Evolutionary conservation across 2,888 invertebrate genomes (phyloP), one percentile per base, ranked within the genome.

Genomic region (Andrena camellia): DNA sequence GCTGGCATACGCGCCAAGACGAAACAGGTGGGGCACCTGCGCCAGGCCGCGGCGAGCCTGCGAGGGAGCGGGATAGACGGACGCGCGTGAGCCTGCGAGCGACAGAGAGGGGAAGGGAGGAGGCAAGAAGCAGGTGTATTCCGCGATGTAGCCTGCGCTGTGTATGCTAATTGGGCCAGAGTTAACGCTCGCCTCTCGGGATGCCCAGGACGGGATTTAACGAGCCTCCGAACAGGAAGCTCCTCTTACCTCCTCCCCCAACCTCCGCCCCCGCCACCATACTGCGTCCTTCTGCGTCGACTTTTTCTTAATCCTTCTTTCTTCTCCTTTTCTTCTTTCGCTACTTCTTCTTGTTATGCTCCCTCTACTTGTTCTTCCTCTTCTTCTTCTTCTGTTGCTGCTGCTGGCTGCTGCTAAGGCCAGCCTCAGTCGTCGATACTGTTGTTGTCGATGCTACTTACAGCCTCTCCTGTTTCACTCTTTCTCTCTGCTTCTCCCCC

Each of bases 21-120:
- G 92, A 90, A 93, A 93, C 94, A 93, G 93, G 93, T 93, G 93
- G 90, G 90, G 91, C 93, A 94, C 93, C 93, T 93, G 93, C 93
- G 86, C 83, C 79, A 71, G 68, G 33, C 87, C 87, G 89, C 88
- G 87, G 90, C 86, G 23, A 88, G 88, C 88, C 85, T 88, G 89
- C 88, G 87, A 78, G 85, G 52, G 85, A 72, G 68, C 62, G 68
- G 8, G 83, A 82, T 59, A 48, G 31, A 62, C 31, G 23, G 42
- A 70, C 10, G 23, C 17, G 59, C 33, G 4, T 26, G 66, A 33
- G 42, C 52, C 64, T 13, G 26, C 50, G 66, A 29, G n/a, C 26
- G 59, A 48, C 29, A n/a, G 59, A 68, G 66, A 50, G 52, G 35
- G 60, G 33, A 57, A 76, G 52, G 62, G 68, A 74, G 63, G 75